Evolutionary conservation across 2,113 vertebrate genomes (phyloP).

Genomic region (Hylia prasina): DNA sequence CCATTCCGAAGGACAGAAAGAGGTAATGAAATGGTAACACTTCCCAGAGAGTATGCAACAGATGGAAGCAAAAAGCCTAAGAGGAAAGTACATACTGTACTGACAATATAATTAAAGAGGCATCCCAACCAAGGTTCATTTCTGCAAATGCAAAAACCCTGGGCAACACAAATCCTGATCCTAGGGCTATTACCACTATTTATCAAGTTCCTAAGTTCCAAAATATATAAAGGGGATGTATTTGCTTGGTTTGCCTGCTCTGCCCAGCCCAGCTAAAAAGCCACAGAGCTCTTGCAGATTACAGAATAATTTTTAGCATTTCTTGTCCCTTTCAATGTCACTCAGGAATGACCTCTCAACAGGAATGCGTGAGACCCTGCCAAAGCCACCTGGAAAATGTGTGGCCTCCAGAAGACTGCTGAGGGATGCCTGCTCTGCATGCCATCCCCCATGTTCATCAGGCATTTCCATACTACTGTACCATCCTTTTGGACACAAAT

Average conservation of each 20-base stretch:
- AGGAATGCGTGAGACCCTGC: not conserved
- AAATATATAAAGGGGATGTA: not conserved
- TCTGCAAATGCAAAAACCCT: not conserved
- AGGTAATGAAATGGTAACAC: not conserved
- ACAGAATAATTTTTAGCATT: not conserved
- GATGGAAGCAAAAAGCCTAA: not conserved
- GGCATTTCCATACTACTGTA: not conserved
- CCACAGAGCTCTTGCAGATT: not conserved
- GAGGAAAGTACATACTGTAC: not conserved
- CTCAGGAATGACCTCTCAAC: not conserved
- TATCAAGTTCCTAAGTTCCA: not conserved
- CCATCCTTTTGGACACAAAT: not conserved
- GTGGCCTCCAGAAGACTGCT: not conserved
- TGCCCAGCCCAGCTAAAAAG: not conserved
- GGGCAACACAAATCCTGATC: not conserved
- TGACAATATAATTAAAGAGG: not conserved
- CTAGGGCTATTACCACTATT: not conserved
- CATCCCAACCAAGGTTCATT: not conserved
- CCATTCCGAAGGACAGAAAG: not conserved
- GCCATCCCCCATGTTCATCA: fast-evolving
- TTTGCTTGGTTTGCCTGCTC: not conserved
- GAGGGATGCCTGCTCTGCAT: not conserved
- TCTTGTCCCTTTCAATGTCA: not conserved
- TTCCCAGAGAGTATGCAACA: not conserved
- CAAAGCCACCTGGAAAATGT: fast-evolving